Evolutionary conservation across 1,140 invertebrate genomes (phyloP).

Genomic region (Paralvinella palmiformis): DNA sequence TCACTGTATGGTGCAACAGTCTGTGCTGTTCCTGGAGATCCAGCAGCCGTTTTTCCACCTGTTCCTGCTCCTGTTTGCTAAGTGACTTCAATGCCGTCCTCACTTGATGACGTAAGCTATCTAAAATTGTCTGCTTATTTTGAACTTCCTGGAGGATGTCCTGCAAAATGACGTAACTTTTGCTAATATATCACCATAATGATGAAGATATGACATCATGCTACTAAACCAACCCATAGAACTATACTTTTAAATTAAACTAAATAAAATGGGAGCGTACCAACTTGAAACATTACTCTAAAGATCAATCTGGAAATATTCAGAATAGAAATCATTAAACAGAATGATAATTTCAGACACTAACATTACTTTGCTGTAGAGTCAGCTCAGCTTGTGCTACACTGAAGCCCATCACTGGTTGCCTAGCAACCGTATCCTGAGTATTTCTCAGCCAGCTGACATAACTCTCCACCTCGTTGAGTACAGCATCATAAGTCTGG

Average conservation of each 20-base stretch:
- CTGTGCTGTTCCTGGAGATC: slow-evolving; percentile 40
- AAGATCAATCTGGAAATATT: no score
- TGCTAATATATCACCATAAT: no score
- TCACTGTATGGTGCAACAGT: slow-evolving; percentile 33
- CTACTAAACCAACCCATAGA: not conserved
- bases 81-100: slow-evolving; percentile 76
- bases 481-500: not conserved
- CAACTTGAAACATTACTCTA: no score
- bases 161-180: slow-evolving; percentile 53
- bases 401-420: not conserved
- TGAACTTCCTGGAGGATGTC: slow-evolving; percentile 66
- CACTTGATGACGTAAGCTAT: slow-evolving; percentile 74
- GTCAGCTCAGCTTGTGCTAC: not conserved
- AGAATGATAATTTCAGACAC: no score
- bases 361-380: not conserved
- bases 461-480: not conserved
- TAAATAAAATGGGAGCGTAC: no score
- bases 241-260: no score
- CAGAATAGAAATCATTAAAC: no score
- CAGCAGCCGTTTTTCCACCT: slow-evolving; percentile 34
- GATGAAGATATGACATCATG: not conserved
- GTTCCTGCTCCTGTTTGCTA: slow-evolving; percentile 68
- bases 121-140: slow-evolving; percentile 72
- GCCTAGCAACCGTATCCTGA: not conserved
- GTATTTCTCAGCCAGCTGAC: not conserved